Conservation (phyloP, 2,888 invertebrate species). For the Harmothoe impar region DNA sequence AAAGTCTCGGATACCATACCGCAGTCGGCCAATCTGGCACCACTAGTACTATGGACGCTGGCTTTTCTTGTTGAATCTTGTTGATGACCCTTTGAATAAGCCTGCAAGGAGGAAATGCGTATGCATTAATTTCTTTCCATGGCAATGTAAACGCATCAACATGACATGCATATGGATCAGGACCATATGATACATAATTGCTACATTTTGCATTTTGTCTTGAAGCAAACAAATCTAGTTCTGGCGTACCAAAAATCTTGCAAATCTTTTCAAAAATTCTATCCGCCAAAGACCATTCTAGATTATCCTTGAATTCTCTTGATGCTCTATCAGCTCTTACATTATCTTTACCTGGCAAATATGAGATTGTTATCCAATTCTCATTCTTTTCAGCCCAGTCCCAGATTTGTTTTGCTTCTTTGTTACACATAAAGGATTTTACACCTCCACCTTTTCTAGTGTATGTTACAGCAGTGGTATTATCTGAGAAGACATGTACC, state of each 20-base stretch:
- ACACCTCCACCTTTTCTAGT: neutral
- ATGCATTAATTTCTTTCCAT: neutral
- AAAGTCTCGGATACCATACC: neutral
- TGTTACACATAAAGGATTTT: neutral
- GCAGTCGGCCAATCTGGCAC: neutral
- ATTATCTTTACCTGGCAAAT: constrained; percentile 14
- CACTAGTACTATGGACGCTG: neutral
- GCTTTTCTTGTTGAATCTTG: neutral
- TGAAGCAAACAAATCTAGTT: constrained; percentile 27
- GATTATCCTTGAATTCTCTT: neutral
- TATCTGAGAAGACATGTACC: neutral
- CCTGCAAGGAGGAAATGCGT: constrained; percentile 28
- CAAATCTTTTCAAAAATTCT: neutral
- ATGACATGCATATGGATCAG: neutral
- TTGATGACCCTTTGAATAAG: neutral
- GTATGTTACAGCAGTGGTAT: neutral
- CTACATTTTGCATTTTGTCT: neutral
- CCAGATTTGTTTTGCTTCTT: constrained; percentile 1
- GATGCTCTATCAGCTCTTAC: neutral
- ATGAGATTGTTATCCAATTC: neutral
- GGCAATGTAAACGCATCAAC: neutral
- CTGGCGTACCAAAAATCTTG: neutral
- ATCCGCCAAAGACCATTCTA: neutral
- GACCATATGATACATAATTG: neutral
- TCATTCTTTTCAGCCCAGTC: constrained; percentile 1